Evolutionary conservation across 2,113 vertebrate species (phyloP).

Genomic region (Nyctereutes procyonoides): DNA sequence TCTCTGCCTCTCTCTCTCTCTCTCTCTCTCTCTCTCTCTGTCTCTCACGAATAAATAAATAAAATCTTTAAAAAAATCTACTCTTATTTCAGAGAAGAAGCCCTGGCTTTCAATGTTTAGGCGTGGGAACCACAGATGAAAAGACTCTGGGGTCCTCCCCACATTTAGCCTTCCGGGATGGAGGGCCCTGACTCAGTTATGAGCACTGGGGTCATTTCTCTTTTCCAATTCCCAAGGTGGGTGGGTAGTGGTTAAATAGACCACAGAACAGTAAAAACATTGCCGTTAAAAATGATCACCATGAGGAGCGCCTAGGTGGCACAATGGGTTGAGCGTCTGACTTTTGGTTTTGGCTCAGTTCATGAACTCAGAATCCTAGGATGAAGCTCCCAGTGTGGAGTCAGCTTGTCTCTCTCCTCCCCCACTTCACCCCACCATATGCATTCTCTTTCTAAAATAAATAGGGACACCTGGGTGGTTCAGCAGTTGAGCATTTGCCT

Average conservation of each 20-base stretch:
- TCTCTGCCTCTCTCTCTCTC: too few relatives aligned
- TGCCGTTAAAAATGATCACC: background rate
- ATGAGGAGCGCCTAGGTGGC: background rate
- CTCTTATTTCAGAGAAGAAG: slow-evolving; percentile 73
- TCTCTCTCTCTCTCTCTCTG: too few relatives aligned
- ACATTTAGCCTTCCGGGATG: background rate
- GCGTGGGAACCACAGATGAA: background rate
- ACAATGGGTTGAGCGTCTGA: background rate
- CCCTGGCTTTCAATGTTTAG: slow-evolving; percentile 58
- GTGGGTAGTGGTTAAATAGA: background rate
- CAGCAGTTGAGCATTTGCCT: too few relatives aligned
- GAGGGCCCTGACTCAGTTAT: background rate
- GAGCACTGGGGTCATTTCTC: background rate
- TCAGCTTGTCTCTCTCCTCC: background rate
- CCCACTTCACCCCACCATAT: fast-evolving
- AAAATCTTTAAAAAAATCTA: slow-evolving; percentile 47
- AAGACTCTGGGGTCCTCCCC: background rate
- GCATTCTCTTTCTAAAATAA: background rate
- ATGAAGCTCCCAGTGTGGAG: background rate
- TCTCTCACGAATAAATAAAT: too few relatives aligned
- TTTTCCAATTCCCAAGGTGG: background rate
- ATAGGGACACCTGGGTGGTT: background rate
- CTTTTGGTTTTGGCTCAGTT: background rate
- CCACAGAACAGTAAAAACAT: background rate
- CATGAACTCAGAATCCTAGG: background rate